Evolutionary conservation across 2,797 vertebrate species (phyloP).

Genomic region (Sebastes melanostomus): DNA sequence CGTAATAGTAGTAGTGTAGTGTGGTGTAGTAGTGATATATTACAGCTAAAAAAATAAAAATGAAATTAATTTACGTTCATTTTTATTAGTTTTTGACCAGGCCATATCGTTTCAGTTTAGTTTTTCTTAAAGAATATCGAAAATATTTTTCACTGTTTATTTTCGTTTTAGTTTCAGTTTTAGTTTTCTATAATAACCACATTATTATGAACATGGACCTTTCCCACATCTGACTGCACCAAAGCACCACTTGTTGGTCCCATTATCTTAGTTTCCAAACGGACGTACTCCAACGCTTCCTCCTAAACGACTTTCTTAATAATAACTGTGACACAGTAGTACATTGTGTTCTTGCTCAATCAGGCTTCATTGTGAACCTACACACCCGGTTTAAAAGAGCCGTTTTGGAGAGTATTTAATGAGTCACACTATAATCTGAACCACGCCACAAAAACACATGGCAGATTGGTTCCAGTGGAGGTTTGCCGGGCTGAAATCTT

Average conservation of each 20-base stretch:
- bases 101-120: no score
- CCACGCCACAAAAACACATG: background rate
- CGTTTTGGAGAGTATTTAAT: background rate
- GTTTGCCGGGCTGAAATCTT: background rate
- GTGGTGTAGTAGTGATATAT: no score
- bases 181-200: no score
- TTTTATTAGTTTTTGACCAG: no score
- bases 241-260: background rate
- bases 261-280: background rate
- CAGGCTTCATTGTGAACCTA: background rate
- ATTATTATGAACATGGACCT: background rate
- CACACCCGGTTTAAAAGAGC: background rate
- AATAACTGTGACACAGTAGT: background rate
- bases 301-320: background rate
- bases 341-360: background rate
- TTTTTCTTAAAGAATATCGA: no score
- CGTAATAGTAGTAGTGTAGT: no score
- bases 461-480: background rate
- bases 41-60: no score
- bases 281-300: background rate
- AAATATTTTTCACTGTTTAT: no score
- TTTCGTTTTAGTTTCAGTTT: no score
- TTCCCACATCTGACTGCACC: background rate
- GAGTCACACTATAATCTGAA: constrained; percentile 21
- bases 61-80: no score